Conservation (phyloP, 2,113 vertebrate genomes). For the Addax nasomaculatus region DNA sequence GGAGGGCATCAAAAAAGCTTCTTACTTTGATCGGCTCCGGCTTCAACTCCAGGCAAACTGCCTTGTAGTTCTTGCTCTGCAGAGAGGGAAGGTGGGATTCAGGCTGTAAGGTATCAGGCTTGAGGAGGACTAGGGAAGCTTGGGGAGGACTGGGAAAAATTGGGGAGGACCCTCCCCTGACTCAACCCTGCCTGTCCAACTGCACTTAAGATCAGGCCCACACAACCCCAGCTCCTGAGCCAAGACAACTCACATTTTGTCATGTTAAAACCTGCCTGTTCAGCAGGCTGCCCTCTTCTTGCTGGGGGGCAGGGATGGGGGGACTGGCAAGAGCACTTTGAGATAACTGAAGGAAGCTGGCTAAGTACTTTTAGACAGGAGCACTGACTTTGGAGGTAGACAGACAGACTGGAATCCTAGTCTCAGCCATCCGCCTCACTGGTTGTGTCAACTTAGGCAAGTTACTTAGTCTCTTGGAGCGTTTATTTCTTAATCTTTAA, state of each 20-base stretch:
- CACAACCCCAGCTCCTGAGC: fast-evolving
- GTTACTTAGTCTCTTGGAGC: background rate
- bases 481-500: background rate
- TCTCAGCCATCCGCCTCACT: background rate
- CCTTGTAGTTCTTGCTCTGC: constrained; percentile 55
- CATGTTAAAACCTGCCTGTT: fast-evolving
- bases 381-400: background rate
- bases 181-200: background rate
- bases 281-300: background rate
- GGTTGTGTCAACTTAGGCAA: background rate
- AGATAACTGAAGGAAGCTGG: background rate
- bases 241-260: background rate
- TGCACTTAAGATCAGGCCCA: background rate
- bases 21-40: constrained; percentile 32
- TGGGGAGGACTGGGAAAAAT: fast-evolving
- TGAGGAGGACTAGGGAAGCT: background rate
- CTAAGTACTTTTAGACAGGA: too few species aligned
- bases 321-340: fast-evolving
- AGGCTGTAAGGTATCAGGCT: background rate
- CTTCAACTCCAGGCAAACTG: constrained; percentile 36
- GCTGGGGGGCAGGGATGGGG: background rate
- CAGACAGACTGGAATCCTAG: background rate
- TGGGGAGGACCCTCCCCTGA: background rate
- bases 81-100: background rate
- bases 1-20: background rate